Base-by-base conservation (phyloP, 2,888 invertebrate species). In the Spodoptera picta region DNA sequence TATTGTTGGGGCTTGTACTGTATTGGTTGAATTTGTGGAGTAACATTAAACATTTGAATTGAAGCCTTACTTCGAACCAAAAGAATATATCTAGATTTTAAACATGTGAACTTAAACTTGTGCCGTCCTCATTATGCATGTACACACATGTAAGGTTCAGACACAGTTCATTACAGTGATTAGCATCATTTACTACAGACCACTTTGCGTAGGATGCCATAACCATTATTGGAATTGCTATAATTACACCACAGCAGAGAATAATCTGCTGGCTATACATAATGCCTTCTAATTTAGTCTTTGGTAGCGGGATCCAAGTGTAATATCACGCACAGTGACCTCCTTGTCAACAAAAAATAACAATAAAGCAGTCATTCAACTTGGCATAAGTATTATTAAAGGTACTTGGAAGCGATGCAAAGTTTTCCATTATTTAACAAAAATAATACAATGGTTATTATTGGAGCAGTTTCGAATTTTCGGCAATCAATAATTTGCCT, bases 301-400 rank as follows among this genome's bases (percentile, higher is more conserved):
- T 79, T 83, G 78, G 75, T 78, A 80, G 77, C 79, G 80, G 77
- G 79, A 75, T 68, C 56, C 75, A 78, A 83, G 79, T 77, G 67
- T 80, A 84, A 82, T 80, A 79, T 77, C 66, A 82, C 75, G 82
- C 79, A 79, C 78, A 77, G 65, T 80, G 78, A 85, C 79, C 81
- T 82, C 77, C 72, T 80, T 76, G 75, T 66, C 77, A 76, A 83
- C 81, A 83, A 88, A 87, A 88, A 83, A 83, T 77, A 79, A 86
- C 85, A 87, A 90, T 88, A 87, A 89, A 85, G 79, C 82, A 88
- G 89, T 85, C 89, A 80, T 90, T 90, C 86, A 88, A 89, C 88
- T 85, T 82, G 57, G 73, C 62, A 83, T 79, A 80, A 77, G 75
- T 84, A 84, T 86, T 83, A 86, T 83, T 85, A 85, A 82, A 85